phyloP scores from a whole-genome alignment of 2,888 invertebrate species.

The Cyclophora albipunctata region DNA sequence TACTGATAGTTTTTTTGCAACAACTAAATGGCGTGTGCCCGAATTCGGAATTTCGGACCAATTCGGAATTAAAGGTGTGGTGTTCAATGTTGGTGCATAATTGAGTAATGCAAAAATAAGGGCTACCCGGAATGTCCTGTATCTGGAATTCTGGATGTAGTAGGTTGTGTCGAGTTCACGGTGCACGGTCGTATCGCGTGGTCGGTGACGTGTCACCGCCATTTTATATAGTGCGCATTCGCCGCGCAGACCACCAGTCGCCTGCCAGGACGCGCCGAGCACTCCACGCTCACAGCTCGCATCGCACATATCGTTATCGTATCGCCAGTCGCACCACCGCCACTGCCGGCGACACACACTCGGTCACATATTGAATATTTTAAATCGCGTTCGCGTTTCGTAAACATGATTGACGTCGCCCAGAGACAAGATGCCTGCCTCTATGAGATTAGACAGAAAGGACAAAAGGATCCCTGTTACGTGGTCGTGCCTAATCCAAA shows the following conservation, averaged over 20 bases:
- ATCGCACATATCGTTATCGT: slow-evolving; percentile 20
- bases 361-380: slow-evolving; percentile 7
- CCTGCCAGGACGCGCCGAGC: slow-evolving; percentile 57
- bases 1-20: neutral
- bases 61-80: too few relatives aligned
- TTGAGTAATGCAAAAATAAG: slow-evolving; percentile 31
- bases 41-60: too few relatives aligned
- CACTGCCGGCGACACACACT: slow-evolving; percentile 39
- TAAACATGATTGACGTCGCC: slow-evolving; percentile 62
- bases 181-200: slow-evolving; percentile 66
- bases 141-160: too few relatives aligned
- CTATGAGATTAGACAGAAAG: slow-evolving; percentile 80
- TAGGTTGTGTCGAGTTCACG: slow-evolving; percentile 57
- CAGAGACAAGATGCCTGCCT: slow-evolving; percentile 74
- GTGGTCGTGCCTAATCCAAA: slow-evolving; percentile 81
- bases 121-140: slow-evolving; percentile 40
- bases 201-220: slow-evolving; percentile 64
- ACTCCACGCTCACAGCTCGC: slow-evolving; percentile 25
- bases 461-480: slow-evolving; percentile 79
- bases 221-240: slow-evolving; percentile 70
- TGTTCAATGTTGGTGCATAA: too few relatives aligned
- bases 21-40: too few relatives aligned
- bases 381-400: slow-evolving; percentile 3
- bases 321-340: slow-evolving; percentile 37
- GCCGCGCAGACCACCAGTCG: slow-evolving; percentile 79